Evolutionary conservation across 2,113 vertebrate genomes (phyloP), one percentile per base, ranked within the genome.

Genomic region (Lates calcarifer): DNA sequence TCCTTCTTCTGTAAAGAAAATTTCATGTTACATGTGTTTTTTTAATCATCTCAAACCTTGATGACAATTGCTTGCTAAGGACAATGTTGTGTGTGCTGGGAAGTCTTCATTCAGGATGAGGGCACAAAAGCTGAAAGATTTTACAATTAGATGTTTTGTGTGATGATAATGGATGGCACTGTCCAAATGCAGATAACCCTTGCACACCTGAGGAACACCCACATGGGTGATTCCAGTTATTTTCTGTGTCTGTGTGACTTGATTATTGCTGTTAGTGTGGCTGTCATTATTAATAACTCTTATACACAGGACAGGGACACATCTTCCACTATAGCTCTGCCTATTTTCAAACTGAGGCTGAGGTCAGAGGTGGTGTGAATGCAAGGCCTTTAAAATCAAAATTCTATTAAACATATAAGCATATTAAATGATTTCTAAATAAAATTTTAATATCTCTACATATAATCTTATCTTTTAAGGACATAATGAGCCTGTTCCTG

Each of bases 1-100:
- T 86, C 62, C 65, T 85, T 71, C 53, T 61, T 70, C 49, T 84
- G 56, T 49, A 5, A 75, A 35, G 0, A 65, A 33, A 53, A 63
- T 4, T 18, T 47, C 12, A 18, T 47, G 12, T 41, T 79, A 43
- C 8, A 33, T 47, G 31, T 55, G 33, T 37, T 37, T n/a, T n/a
- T 22, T 41, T 5, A 24, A 51, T 57, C 26, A 28, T 33, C 29
- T 47, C 17, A 51, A 14, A 51, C 10, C 3, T 33, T 33, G 33
- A 3, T 33, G 18, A 29, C 26, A 20, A 20, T 2, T 47, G 45
- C 53, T 35, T 51, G 31, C 18, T 17, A 47, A 51, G 28, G 24
- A 51, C 18, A 51, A 55, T 14, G 18, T 7, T 49, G 3, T 31
- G 12, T 28, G 18, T 13, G 10, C 33, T 24, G 22, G 20, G 22